Base-by-base conservation (phyloP, 2,113 vertebrate species). In the Ceuthmochares aereus region DNA sequence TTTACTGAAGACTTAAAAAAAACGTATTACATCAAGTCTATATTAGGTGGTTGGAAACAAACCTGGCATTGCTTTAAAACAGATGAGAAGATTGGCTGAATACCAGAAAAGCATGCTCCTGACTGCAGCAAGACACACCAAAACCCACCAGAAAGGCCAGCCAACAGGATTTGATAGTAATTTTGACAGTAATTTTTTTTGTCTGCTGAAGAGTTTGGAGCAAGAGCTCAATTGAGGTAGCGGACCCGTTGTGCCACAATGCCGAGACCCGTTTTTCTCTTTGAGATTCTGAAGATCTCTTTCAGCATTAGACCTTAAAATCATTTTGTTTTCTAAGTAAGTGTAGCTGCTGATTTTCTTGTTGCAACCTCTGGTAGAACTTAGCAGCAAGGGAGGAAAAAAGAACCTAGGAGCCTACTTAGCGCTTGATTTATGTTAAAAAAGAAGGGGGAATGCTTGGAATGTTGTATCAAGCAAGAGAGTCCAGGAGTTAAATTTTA, bases 11-110 rank as follows among this genome's bases (percentile, higher is more conserved):
- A 69, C 7, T 74, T 63, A 68, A 62, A 42, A 55, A 7, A 32
- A 51, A 40, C 69, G 9, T 58, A 8, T 49, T 80, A 5, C 29
- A 55, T 19, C 5, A 43, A 25, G 4, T 36, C 6, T 84, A 0
- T 80, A 36, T 34, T 59, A 52, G 27, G 5, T 79, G n/a, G 62
- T 66, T 59, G 26, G 21, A n/a, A 51, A 59, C n/a, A 73, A 47
- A 26, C 0, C 2, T 29, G 3, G 8, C 17, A 5, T 67, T 82
- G 40, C 68, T 87, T 81, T 54, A 68, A 87, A 96, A 42, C 14
- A 5, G 2, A 0, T 21, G 12, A 73, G 37, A 49, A 34, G 25
- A 18, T 9, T 80, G n/a, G 7, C 55, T 1, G 0, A 36, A 15
- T 66, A 27, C 22, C 49, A 59, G 51, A 43, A 36, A 36, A 76